These are phyloP conservation scores for Casuarius casuarius DNA, from an alignment of 2,113 vertebrate species.

Conservation along the genomic window DNA sequence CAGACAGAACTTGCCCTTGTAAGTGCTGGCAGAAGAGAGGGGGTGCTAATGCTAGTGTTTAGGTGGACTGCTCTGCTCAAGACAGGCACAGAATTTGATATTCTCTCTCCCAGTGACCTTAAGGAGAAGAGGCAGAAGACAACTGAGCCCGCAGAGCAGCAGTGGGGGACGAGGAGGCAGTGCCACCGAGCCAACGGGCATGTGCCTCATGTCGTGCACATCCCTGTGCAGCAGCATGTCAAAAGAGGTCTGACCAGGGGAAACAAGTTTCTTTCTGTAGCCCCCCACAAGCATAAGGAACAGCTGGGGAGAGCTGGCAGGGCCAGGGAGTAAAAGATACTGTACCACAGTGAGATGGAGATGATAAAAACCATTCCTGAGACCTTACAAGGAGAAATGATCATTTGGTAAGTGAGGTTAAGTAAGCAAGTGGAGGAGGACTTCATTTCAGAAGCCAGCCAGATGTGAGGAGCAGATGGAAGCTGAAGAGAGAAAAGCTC, in stretches of 20 bases:
- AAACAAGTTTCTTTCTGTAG: not conserved
- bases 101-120: not conserved
- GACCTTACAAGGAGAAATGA: rapidly evolving
- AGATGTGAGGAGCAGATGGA: not conserved
- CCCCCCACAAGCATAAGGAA: not conserved
- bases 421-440: not conserved
- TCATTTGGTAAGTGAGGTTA: not conserved
- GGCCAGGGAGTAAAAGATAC: not conserved
- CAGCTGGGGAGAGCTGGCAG: not conserved
- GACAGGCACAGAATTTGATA: not conserved
- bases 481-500: not conserved
- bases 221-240: not conserved
- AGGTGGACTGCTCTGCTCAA: not conserved
- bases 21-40: not conserved
- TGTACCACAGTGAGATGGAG: not conserved
- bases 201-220: not conserved
- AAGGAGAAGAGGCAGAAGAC: not conserved
- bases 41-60: not conserved
- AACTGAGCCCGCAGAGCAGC: not conserved
- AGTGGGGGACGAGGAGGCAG: not conserved
- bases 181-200: not conserved
- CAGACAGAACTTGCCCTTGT: not conserved
- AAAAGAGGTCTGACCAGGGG: not conserved
- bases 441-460: not conserved
- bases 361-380: not conserved